Percentiles rank a stretch among this genome's conserved stretches.
Conservation (phyloP, 2,888 invertebrate genomes). For the Dicranocentrus wangi region DNA sequence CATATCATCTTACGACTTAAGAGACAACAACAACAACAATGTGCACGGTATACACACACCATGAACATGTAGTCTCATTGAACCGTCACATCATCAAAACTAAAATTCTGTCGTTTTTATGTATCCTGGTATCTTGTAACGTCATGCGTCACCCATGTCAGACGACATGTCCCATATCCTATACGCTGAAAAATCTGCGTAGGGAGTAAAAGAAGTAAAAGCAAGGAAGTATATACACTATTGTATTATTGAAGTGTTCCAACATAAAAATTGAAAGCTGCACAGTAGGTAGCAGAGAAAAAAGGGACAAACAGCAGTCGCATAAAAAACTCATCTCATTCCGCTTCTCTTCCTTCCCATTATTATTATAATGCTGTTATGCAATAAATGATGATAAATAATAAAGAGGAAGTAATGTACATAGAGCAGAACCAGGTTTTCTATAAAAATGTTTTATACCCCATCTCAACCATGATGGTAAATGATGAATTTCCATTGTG, state of each 20-base stretch:
- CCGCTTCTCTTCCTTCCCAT: neutral
- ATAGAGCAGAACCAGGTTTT: neutral
- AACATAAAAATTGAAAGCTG: neutral
- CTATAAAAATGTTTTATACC: neutral
- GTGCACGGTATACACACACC: too few relatives aligned
- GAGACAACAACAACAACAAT: too few relatives aligned
- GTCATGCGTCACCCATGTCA: too few relatives aligned
- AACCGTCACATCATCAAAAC: too few relatives aligned
- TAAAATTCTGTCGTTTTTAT: too few relatives aligned
- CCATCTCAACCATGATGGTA: neutral
- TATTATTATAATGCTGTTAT: neutral
- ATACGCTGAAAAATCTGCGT: too few relatives aligned
- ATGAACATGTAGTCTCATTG: too few relatives aligned
- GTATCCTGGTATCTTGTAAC: too few relatives aligned
- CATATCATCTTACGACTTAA: too few relatives aligned
- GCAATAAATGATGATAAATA: slow-evolving; percentile 10
- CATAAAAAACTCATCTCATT: slow-evolving; percentile 10
- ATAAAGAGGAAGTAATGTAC: neutral
- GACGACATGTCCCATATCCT: too few relatives aligned
- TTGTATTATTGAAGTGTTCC: neutral
- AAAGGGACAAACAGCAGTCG: neutral
- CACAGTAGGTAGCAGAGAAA: neutral
- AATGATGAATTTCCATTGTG: slow-evolving; percentile 9
- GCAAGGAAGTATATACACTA: too few relatives aligned
- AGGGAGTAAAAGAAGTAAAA: too few relatives aligned